A percentile compares a stretch with the other conserved stretches of the same genome.
Evolutionary conservation across 2,113 vertebrate genomes (phyloP).

Genomic region (Rhinichthys klamathensis): DNA sequence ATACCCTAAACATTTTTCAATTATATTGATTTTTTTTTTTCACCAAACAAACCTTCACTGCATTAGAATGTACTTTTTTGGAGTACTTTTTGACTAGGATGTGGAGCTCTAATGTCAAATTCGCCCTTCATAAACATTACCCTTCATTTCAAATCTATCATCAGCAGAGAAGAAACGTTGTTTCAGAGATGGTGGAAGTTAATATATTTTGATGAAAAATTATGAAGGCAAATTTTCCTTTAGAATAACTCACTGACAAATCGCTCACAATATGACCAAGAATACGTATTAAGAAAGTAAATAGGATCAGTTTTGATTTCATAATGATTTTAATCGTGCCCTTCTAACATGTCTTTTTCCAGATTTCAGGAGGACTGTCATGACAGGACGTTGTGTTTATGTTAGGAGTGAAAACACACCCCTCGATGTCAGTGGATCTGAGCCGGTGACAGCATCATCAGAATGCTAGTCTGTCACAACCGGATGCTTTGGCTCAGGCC

Average conservation of each 20-base stretch:
- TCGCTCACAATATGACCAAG: not conserved
- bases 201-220: too few relatives aligned
- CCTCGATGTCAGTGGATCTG: not conserved
- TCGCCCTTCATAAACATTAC: too few relatives aligned
- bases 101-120: too few relatives aligned
- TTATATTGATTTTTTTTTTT: too few relatives aligned
- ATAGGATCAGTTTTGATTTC: not conserved
- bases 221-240: too few relatives aligned
- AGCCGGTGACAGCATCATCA: not conserved
- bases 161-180: too few relatives aligned
- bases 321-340: not conserved
- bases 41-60: too few relatives aligned
- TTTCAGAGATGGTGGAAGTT: too few relatives aligned
- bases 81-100: too few relatives aligned
- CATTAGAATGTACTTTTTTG: too few relatives aligned
- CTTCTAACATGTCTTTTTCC: not conserved
- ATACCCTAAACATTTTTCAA: not conserved
- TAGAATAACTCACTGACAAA: not conserved
- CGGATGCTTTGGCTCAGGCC: not conserved
- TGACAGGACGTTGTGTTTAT: not conserved
- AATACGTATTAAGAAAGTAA: not conserved
- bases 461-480: not conserved
- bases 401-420: not conserved
- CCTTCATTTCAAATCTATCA: too few relatives aligned
- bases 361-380: not conserved